Conservation (phyloP, 2,113 vertebrate species). For the Oncorhynchus clarkii region DNA sequence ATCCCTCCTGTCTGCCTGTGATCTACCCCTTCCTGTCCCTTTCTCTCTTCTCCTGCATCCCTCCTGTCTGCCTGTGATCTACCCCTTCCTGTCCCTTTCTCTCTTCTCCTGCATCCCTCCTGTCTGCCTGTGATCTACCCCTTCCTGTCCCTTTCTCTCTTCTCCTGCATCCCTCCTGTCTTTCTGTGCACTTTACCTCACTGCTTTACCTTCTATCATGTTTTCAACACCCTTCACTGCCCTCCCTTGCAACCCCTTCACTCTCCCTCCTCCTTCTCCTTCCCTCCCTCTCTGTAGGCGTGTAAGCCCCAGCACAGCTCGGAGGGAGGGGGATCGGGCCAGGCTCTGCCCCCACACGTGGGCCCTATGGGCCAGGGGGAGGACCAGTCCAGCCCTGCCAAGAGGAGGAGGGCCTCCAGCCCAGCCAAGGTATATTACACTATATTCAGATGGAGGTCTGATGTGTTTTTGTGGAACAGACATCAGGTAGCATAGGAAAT, state of each 20-base stretch:
- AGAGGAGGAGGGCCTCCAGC: conserved; percentile 96
- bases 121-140: too few species aligned
- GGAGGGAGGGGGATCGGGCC: conserved; percentile 80
- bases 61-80: too few species aligned
- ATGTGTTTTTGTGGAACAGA: too few species aligned
- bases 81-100: too few species aligned
- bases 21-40: too few species aligned
- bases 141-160: neutral
- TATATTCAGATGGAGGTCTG: too few species aligned
- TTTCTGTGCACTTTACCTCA: neutral
- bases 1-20: too few species aligned
- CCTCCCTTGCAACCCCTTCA: conserved; percentile 25
- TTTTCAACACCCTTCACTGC: neutral
- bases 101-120: conserved; percentile 18
- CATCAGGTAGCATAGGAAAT: too few species aligned
- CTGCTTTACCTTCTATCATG: neutral
- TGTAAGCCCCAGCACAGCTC: conserved; percentile 97
- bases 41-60: too few species aligned
- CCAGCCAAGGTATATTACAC: conserved; percentile 85
- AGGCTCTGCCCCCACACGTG: conserved; percentile 64
- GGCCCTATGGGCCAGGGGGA: conserved; percentile 88
- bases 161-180: neutral
- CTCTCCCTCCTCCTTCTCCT: conserved; percentile 8
- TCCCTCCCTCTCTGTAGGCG: conserved; percentile 75
- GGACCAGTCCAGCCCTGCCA: conserved; percentile 96